phyloP scores from a whole-genome alignment of 2,888 invertebrate species.

The Pyrochroa serraticornis region DNA sequence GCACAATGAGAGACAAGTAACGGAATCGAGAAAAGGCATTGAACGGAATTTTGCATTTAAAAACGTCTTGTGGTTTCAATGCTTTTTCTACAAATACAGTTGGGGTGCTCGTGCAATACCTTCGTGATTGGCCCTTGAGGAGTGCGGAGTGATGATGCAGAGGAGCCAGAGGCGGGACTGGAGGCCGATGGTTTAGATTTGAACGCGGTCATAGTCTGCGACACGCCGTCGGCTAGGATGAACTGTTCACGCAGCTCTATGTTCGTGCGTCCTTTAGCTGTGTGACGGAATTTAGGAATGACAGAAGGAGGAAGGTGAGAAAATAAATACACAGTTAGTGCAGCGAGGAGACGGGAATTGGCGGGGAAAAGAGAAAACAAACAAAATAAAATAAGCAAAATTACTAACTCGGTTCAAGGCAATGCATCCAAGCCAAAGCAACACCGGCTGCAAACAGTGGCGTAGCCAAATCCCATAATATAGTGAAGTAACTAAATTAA shows the following conservation, averaged over 20 bases:
- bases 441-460: too few relatives aligned
- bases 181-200: conserved; percentile 91
- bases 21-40: conserved; percentile 9
- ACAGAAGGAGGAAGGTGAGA: conserved; percentile 12
- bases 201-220: conserved; percentile 99
- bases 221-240: conserved; percentile 97
- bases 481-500: too few relatives aligned
- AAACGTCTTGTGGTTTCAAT: conserved; percentile 18
- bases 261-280: conserved; percentile 98
- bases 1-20: not conserved
- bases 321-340: conserved; percentile 20
- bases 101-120: conserved; percentile 64
- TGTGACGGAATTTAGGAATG: conserved; percentile 17
- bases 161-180: conserved; percentile 64
- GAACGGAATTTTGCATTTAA: conserved; percentile 21
- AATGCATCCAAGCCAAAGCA: not conserved
- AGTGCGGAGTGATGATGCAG: conserved; percentile 65
- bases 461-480: too few relatives aligned
- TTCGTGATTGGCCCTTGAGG: conserved; percentile 93
- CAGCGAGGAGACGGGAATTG: conserved; percentile 12
- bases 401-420: conserved; percentile 27
- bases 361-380: conserved; percentile 41
- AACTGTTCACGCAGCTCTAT: conserved; percentile 99
- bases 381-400: conserved; percentile 52
- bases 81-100: conserved; percentile 21